Conservation (phyloP, 2,888 invertebrate species). For the Anodontia alba region DNA sequence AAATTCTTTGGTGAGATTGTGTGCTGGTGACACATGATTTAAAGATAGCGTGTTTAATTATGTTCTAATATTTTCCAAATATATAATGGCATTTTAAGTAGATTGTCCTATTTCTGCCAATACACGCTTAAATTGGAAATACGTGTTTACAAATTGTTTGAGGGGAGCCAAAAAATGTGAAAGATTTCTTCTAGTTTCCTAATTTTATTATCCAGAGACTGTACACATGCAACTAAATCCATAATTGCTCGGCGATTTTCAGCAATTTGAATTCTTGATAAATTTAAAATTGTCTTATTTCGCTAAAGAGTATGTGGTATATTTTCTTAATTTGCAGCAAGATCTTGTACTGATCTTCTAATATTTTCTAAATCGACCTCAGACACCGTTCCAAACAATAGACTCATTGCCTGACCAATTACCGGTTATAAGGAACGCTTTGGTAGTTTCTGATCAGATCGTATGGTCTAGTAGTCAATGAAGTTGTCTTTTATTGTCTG, state of each 20-base stretch:
- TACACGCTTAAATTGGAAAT: slow-evolving; percentile 17
- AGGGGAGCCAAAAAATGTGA: too few species aligned
- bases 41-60: slow-evolving; percentile 26
- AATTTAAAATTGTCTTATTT: too few species aligned
- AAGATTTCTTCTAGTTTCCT: too few species aligned
- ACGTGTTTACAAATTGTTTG: too few species aligned
- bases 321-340: too few species aligned
- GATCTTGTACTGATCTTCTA: too few species aligned
- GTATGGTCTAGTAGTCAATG: slow-evolving; percentile 12
- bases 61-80: neutral
- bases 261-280: too few species aligned
- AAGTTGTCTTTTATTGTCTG: slow-evolving; percentile 11
- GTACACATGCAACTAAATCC: too few species aligned
- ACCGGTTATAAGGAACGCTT: slow-evolving; percentile 34
- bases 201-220: too few species aligned
- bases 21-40: slow-evolving; percentile 9
- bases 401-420: slow-evolving; percentile 30
- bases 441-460: neutral
- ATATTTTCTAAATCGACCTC: slow-evolving; percentile 23
- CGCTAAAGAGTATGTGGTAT: too few species aligned
- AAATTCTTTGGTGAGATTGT: too few species aligned
- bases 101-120: too few species aligned
- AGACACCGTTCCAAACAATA: slow-evolving; percentile 33
- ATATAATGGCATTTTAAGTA: neutral
- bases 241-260: neutral